A percentile compares a stretch with the other conserved stretches of the same genome.
Conservation (phyloP, 2,797 vertebrate species). For the Columba guinea region DNA sequence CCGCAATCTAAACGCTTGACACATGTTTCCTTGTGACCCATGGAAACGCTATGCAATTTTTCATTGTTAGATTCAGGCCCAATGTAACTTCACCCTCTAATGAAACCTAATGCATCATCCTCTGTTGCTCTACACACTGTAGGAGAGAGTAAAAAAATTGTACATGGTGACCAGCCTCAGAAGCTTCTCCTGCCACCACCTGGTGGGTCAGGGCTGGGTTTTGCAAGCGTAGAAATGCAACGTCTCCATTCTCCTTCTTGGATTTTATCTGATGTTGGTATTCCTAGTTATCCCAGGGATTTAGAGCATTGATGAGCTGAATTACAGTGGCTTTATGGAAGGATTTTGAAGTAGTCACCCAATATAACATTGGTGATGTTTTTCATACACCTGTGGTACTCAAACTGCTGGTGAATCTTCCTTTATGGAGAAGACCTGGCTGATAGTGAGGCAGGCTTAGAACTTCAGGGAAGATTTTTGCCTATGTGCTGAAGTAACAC, state of each 20-base stretch:
- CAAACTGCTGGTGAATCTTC: not conserved
- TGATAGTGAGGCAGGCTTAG: not conserved
- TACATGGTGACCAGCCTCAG: rapidly evolving
- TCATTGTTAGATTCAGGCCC: not conserved
- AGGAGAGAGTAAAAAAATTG: not conserved
- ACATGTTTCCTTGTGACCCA: not conserved
- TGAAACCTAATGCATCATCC: not conserved
- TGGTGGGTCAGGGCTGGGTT: not conserved
- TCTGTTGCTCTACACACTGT: not conserved
- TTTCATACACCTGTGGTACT: not conserved
- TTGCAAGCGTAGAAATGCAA: not conserved
- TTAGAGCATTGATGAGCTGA: not conserved
- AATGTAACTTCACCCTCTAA: not conserved
- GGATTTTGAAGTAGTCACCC: not conserved
- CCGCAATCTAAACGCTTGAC: no score
- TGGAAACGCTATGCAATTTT: not conserved
- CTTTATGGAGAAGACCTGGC: not conserved
- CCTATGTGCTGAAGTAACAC: not conserved
- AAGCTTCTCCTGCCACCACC: not conserved
- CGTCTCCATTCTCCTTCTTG: not conserved
- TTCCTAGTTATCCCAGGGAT: not conserved
- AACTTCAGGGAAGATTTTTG: not conserved
- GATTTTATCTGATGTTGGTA: not conserved
- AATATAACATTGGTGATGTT: not conserved
- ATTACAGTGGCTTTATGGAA: not conserved